Evolutionary conservation across 2,888 invertebrate genomes (phyloP).

Genomic region (Drosophila peninsularis): DNA sequence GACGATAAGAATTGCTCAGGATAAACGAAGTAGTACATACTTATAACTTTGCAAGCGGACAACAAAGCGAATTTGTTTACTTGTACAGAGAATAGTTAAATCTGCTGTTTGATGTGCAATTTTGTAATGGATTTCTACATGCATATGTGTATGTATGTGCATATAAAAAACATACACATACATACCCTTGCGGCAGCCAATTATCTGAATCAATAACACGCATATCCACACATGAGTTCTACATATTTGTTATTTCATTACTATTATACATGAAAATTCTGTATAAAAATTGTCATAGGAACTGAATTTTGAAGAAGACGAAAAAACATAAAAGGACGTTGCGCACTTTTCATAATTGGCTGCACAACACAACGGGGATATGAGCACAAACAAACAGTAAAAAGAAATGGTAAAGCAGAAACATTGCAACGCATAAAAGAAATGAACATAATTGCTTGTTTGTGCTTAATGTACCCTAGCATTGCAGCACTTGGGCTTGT

Average conservation of each 20-base stretch:
- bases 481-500: conserved; percentile 50
- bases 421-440: conserved; percentile 30
- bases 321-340: conserved; percentile 11
- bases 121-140: conserved; percentile 33
- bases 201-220: conserved; percentile 28
- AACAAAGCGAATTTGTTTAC: too few relatives aligned
- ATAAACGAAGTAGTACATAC: too few relatives aligned
- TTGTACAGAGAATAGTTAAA: too few relatives aligned
- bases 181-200: conserved; percentile 16
- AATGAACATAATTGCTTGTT: conserved; percentile 70
- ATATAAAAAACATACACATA: too few relatives aligned
- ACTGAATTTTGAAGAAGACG: background rate
- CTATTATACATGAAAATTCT: conserved; percentile 30
- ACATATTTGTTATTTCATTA: conserved; percentile 30
- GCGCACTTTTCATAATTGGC: conserved; percentile 67
- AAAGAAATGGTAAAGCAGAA: conserved; percentile 10
- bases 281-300: conserved; percentile 18
- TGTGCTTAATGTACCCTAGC: conserved; percentile 62
- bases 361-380: conserved; percentile 22
- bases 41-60: too few relatives aligned
- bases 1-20: too few relatives aligned
- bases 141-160: too few relatives aligned
- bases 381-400: conserved; percentile 7
- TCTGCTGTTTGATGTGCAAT: conserved; percentile 20
- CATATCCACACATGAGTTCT: conserved; percentile 16